Conservation (phyloP, 2,888 invertebrate genomes). For the Physocephala rufipes region DNA sequence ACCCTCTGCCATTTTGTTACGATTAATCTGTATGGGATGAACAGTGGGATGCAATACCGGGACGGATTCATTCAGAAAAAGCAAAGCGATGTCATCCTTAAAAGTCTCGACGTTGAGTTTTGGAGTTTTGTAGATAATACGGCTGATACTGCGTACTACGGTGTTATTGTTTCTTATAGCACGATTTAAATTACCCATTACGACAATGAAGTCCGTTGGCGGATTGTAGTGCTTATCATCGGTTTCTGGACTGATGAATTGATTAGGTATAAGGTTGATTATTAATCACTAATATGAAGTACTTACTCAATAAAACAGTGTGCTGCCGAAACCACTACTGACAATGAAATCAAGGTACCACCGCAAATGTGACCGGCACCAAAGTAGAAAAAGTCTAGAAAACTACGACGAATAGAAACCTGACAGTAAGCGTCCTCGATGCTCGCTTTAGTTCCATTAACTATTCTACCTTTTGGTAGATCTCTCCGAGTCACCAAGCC, state of each 20-base stretch:
- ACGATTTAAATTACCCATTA: constrained; percentile 49
- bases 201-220: constrained; percentile 45
- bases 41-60: constrained; percentile 40
- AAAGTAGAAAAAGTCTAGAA: constrained; percentile 52
- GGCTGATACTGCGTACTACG: constrained; percentile 40
- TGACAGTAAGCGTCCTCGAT: constrained; percentile 55
- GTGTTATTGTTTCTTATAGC: constrained; percentile 40
- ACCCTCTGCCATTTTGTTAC: constrained; percentile 31
- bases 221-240: constrained; percentile 37
- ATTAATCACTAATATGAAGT: background rate
- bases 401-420: constrained; percentile 52
- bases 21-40: constrained; percentile 45
- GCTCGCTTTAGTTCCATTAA: constrained; percentile 48
- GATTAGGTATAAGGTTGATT: background rate
- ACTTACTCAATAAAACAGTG: constrained; percentile 51
- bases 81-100: constrained; percentile 48
- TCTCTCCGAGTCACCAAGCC: no score
- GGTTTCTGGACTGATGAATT: constrained; percentile 18
- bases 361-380: constrained; percentile 62
- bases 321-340: constrained; percentile 49
- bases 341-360: constrained; percentile 52
- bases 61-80: constrained; percentile 46
- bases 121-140: constrained; percentile 36
- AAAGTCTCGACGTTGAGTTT: constrained; percentile 44
- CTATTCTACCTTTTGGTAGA: constrained; percentile 39